Base-by-base conservation (phyloP, 1,140 invertebrate genomes). In the Globodera rostochiensis region DNA sequence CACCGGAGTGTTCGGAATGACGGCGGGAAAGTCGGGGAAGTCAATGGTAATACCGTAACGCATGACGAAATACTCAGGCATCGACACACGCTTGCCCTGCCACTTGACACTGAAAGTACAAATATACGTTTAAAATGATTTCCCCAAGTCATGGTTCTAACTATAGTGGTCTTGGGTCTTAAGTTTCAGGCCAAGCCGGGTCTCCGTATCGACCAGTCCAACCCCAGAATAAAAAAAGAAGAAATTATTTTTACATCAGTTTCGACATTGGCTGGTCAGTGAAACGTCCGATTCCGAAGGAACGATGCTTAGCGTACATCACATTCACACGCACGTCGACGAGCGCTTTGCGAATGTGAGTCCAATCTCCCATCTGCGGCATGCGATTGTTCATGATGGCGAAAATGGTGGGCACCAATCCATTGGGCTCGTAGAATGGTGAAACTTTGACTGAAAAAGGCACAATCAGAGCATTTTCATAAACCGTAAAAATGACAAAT, bases 371-470 rank as follows among this genome's bases (percentile, higher is more conserved):
- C 46, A 73, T 82, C 47, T 57, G 80, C 13, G 80, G 80, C n/a
- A 64, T 25, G 25, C 82, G 82, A 21, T 50, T 45, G 46, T 73
- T 79, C 3, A 74, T 83, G n/a, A 83, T 84, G 3, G 71, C 69
- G 19, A 83, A 47, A 46, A 83, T 50, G 15, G 82, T 83, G 8
- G 69, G 45, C 25, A 75, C 73, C 45, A 83, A 49, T 11, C 66
- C 67, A 45, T 84, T 67, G 13, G 81, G n/a, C 36, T 83, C 60
- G 60, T 83, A 83, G 71, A 83, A 83, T 47, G 82, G 67, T 5
- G 73, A 83, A 8, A 84, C 82, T 84, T 83, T 83, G 3, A 80
- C 82, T 82, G 69, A 82, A 83, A 83, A 81, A 13, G 3, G 36
- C 1, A 36, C 36, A 36, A 36, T 36, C 36, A 36, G 36, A 36